phyloP scores from a whole-genome alignment of 1,140 invertebrate species.

The Bemisia tabaci region DNA sequence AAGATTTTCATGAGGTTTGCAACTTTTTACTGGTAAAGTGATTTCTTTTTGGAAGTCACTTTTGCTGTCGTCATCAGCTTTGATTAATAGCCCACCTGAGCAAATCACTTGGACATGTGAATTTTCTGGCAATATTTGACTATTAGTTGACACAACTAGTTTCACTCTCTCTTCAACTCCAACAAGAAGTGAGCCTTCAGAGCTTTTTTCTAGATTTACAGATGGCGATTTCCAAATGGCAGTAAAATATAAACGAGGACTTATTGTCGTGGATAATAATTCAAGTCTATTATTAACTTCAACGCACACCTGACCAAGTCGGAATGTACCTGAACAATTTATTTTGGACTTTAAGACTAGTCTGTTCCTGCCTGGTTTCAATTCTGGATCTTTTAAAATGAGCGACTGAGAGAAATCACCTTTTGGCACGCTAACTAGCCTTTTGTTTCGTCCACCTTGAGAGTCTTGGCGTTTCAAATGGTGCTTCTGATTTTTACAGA shows the following conservation, averaged over 20 bases:
- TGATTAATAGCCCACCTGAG: neutral
- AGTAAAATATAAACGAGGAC: neutral
- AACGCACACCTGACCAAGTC: conserved; percentile 30
- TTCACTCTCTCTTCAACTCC: neutral
- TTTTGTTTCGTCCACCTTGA: conserved; percentile 22
- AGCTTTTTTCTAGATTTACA: conserved; percentile 27
- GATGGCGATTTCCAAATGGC: conserved; percentile 16
- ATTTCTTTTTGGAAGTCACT: neutral
- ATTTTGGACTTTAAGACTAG: conserved; percentile 36
- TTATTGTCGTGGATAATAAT: conserved; percentile 40
- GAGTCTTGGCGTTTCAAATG: conserved; percentile 29
- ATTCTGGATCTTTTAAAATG: conserved; percentile 35
- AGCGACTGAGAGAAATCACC: conserved; percentile 50
- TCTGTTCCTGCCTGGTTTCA: conserved; percentile 58
- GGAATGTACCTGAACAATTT: conserved; percentile 14
- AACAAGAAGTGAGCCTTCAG: neutral
- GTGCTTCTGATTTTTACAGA: conserved; percentile 41
- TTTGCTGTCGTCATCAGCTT: neutral
- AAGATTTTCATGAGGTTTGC: neutral
- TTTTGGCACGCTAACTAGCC: conserved; percentile 29
- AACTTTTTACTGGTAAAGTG: neutral
- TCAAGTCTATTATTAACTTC: conserved; percentile 37
- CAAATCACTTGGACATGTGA: neutral
- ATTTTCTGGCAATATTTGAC: neutral
- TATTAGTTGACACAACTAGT: neutral